Base-by-base conservation (phyloP, 1,140 invertebrate species). In the Sarcophaga peregrina region DNA sequence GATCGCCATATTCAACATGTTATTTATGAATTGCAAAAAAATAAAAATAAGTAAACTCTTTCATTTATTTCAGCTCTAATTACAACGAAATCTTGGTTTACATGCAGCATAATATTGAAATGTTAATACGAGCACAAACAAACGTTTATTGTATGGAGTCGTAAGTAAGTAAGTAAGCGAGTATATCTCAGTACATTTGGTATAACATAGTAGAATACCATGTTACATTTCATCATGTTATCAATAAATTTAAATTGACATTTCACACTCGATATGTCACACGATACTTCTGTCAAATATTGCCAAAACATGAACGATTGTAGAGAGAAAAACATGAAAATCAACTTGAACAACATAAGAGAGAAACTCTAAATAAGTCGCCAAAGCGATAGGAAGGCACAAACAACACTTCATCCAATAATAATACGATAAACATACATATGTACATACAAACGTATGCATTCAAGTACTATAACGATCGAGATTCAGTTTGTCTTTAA, bases 231-330 rank as follows among this genome's bases (percentile, higher is more conserved):
- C 88, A 86, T 74, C 82, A 83, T 85, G 86, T 89, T 89, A 89
- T 89, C 88, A 89, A 89, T 89, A 89, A 89, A 89, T 89, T 89
- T 86, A 89, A 89, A 88, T 88, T 89, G 88, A 89, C 88, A 89
- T 86, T 89, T 89, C 88, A 89, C 88, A 89, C 88, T 88, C 86
- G 88, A 89, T 89, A 89, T 89, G 88, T 89, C 88, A 89, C 86
- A 87, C 86, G 88, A 89, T 89, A 89, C 85, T 87, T 81, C 62
- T 83, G 80, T 75, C 73, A 78, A 58, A 73, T 52, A 50, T 25
- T 68, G 20, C 62, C 62, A 68, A 68, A 68, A 68, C 62, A 68
- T 68, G 62, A 68, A 81, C 20, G 37, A 25, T n/a, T 52, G 37
- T 62, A 37, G 73, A 75, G 48, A 11, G 54, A 48, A 47, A 68